Evolutionary conservation across 2,113 vertebrate species (phyloP), one percentile per base, ranked within the genome.

Genomic region (Pristiophorus japonicus): DNA sequence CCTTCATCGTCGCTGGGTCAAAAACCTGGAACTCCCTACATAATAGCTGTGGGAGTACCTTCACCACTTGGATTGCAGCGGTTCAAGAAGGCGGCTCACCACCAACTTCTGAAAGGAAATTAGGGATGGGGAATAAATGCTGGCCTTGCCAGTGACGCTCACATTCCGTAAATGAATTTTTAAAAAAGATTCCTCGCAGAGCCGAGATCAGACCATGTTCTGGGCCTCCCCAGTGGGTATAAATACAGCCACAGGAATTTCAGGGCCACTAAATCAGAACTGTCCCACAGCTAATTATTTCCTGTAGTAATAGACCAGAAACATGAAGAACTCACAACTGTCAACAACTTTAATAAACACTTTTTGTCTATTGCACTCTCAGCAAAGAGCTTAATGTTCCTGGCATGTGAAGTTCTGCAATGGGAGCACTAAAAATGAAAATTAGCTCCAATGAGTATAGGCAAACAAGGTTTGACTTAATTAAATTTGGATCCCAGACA

Each of bases 381-480:
- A 63, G 59, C 34, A 92, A 92, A 92, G 16, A 92, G 88, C 88
- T 92, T 63, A 63, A 92, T 92, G 55, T n/a, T 91, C 16, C 59
- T 63, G 88, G 55, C 30, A 91, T 91, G 34, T 92, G 88, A 92
- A 63, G 6, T 63, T 92, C 59, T 92, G 88, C 88, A 92, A 38
- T 62, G 59, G 34, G 88, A 92, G 59, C 88, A 92, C 38, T 42
- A 81, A 20, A 81, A 11, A 38, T 42, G 38, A 81, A 81, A 81
- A 81, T 92, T 62, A 65, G 16, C 18, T 59, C 88, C 88, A 92
- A 92, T 63, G 59, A 20, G 34, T 65, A 5, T 1, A 65, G 88
- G 34, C 62, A 92, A 92, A 92, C 34, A 92, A 65, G 88, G 18
- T 92, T 92, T 92, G 88, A 38, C 88, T 92, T 92, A 92, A 92